Base-by-base conservation (phyloP, 1,140 invertebrate genomes). In the Camponotus vicinus region DNA sequence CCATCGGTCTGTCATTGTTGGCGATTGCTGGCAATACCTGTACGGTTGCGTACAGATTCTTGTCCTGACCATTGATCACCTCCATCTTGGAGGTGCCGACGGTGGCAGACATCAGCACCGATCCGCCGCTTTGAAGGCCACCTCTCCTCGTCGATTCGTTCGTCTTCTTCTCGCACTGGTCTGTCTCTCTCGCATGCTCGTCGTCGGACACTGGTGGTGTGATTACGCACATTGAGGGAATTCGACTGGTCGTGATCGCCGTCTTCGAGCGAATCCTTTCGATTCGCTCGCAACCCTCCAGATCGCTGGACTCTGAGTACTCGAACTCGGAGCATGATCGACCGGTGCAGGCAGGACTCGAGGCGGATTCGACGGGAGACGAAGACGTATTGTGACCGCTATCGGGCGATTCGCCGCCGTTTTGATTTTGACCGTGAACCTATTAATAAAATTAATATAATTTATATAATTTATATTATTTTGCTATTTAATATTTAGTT, bases 171-270 rank as follows among this genome's bases (percentile, higher is more conserved):
- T 91, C 86, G n/a, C 94, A 86, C 8, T 90, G 85, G 0, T 94
- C 92, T 0, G 71, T 45, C 13, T 94, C 92, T 34, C 93, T 95
- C 75, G 96, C 93, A 80, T 97, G 97, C 92, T 98, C 98, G 90
- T 98, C 98, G 87, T 98, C 98, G 67, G 98, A 98, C 78, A 97
- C 97, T 1, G 97, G 97, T 11, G 98, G 98, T 8, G 98, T 98
- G 21, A 98, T 98, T 0, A 98, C 98, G 94, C 98, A 98, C 97
- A 99, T 98, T 0, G 98, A 98, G 4, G 98, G 98, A 92, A 98
- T 98, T 87, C 98, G 96, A 89, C 97, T 98, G 13, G 97, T 97
- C 87, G 97, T 98, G 45, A 98, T 98, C 7, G 97, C 97, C 0
- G 98, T 98, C 95, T 98, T 98, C 15, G 97, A 97, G 86, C 97